Evolutionary conservation across 2,888 invertebrate genomes (phyloP), one percentile per base, ranked within the genome.

Genomic region (Hyles lineata): DNA sequence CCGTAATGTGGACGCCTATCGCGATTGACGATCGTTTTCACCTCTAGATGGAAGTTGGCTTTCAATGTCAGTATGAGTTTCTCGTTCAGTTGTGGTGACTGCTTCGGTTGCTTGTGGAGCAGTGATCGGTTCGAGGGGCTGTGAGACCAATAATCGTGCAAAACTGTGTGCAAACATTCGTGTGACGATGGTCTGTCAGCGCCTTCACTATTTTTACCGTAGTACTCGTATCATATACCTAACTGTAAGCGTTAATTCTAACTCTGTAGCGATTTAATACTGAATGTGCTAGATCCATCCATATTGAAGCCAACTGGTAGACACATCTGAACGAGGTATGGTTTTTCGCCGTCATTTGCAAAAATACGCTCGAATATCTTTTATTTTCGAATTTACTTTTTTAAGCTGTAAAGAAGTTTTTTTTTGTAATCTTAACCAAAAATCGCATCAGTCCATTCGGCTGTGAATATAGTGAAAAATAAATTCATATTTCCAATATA

Each of bases 261-360:
- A 90, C 83, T 91, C 84, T 86, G 87, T 92, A 92, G 92, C 81
- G 80, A 86, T 85, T 87, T 85, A 87, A 86, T 86, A 90, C 85
- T 92, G 85, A 90, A 90, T 91, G 89, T 91, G 90, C 90, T 91
- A 90, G 91, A 84, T 90, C 88, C 89, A 90, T 90, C 90, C 89
- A 86, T 89, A 84, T 88, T 85, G 80, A 89, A 87, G 85, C 88
- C 89, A 88, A 88, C 82, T 88, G 83, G 87, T 89, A 88, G 86
- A 81, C 79, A 78, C 77, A 84, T 83, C 74, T 73, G 74, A 75
- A 82, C 79, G 85, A 83, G 88, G 86, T 89, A 89, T 87, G 87
- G 87, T 84, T 81, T 82, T 78, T 15, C 23, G 50, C 50, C 23
- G 50, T 50, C 21, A 15, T 43, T 67, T 7, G 43, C 21, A 50